phyloP scores from a whole-genome alignment of 2,797 vertebrate species.

The Hemitrygon akajei region DNA sequence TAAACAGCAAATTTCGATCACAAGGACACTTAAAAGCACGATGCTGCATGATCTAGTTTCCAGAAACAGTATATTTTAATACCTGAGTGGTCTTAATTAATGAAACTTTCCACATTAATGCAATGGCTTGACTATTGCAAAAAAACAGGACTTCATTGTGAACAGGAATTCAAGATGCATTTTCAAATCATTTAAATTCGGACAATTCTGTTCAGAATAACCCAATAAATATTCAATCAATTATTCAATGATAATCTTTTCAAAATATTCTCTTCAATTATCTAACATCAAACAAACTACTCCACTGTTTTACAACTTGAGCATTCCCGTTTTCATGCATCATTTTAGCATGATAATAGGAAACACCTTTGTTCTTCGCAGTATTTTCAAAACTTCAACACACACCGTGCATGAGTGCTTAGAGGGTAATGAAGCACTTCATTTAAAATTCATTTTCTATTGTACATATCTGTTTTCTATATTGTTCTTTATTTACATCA shows the following conservation, averaged over 20 bases:
- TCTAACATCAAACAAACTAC: not conserved
- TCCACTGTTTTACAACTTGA: not conserved
- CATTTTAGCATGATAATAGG: not conserved
- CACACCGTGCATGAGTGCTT: not conserved
- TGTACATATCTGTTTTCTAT: not conserved
- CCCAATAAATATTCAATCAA: slow-evolving; percentile 18
- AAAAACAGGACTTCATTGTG: not conserved
- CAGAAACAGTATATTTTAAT: not conserved
- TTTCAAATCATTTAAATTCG: not conserved
- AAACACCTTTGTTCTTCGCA: not conserved
- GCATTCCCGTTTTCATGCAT: not conserved
- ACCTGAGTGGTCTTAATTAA: not conserved
- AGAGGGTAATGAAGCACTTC: not conserved
- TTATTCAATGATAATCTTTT: not conserved
- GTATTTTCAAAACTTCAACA: not conserved
- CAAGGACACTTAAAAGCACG: too few species aligned
- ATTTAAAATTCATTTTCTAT: not conserved
- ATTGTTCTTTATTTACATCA: not conserved
- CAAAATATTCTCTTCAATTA: not conserved
- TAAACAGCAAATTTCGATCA: too few species aligned
- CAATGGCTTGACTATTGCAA: not conserved
- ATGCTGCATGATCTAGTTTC: too few species aligned
- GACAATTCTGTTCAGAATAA: not conserved
- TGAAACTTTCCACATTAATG: not conserved
- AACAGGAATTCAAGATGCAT: not conserved